Evolutionary conservation across 2,113 vertebrate genomes (phyloP).

Genomic region (Lepidothrix coronata): DNA sequence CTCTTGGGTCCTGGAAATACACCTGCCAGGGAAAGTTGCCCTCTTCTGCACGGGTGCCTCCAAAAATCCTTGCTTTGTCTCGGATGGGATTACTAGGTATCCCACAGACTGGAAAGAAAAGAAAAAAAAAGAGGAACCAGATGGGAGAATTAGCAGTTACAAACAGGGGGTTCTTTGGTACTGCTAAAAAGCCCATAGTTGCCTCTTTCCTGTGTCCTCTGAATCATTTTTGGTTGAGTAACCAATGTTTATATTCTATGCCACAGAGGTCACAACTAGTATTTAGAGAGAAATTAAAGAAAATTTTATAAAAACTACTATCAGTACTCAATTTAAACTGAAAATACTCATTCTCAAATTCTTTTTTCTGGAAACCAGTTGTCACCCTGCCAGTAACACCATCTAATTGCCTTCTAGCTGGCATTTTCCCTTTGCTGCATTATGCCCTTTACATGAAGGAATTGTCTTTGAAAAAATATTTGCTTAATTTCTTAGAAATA

Average conservation of each 20-base stretch:
- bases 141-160: not conserved
- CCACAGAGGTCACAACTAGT: not conserved
- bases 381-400: not conserved
- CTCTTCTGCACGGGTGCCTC: slow-evolving; percentile 39
- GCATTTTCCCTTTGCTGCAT: not conserved
- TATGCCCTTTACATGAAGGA: not conserved
- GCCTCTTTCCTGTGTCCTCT: not conserved
- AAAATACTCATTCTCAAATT: not conserved
- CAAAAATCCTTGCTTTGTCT: slow-evolving; percentile 66
- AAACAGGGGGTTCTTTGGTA: not conserved
- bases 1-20: slow-evolving; percentile 49
- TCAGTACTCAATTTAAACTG: not conserved
- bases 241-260: not conserved
- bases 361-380: not conserved
- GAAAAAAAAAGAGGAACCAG: not conserved
- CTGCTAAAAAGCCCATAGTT: not conserved
- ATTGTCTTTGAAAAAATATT: not conserved
- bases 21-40: slow-evolving; percentile 80
- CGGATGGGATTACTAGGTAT: slow-evolving; percentile 9
- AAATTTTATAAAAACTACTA: not conserved
- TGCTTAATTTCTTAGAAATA: not conserved
- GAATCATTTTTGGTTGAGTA: not conserved
- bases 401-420: not conserved
- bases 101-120: slow-evolving; percentile 72
- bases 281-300: not conserved